Base-by-base conservation (phyloP, 2,888 invertebrate species). In the Acronicta alni region DNA sequence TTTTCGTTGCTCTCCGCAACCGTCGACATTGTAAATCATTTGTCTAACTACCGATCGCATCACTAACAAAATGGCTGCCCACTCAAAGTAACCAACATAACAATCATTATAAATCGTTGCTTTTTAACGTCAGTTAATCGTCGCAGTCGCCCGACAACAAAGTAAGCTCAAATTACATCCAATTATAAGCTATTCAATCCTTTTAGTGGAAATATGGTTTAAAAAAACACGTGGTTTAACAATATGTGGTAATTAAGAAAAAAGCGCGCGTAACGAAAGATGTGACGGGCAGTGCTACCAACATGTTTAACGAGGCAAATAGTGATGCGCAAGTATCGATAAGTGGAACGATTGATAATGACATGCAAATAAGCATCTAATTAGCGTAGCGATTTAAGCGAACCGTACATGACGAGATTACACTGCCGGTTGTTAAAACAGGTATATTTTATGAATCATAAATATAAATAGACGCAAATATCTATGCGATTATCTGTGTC, bases 141-240 rank as follows among this genome's bases (percentile, higher is more conserved):
- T 85, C 81, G 85, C 83, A 88, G 84, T 83, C 85, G 83, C 85
- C 80, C 86, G 79, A 87, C 89, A 89, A 89, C 92, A 91, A 93
- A 91, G 89, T 90, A 87, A 83, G 85, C 88, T 92, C 91, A 89
- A 91, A 93, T 93, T 93, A 94, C 93, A 92, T 87, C 92, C 93
- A 94, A 94, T 94, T 94, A 94, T 92, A 88, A 86, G 84, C 89
- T 87, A 93, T 94, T 93, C 92, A 93, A 90, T 89, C 89, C 91
- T 89, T 92, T 90, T 89, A 82, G 82, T 87, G 83, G 81, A 85
- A 83, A 89, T 86, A 85, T 85, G 85, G 79, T 87, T 82, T 86
- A 87, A 83, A 82, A 69, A 63, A 77, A 64, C 61, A 66, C 80
- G 81, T 76, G 74, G 78, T 81, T 82, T 79, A 89, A 94, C 93